A percentile compares a stretch with the other conserved stretches of the same genome.
Conservation (phyloP, 2,888 invertebrate species). For the Notodonta ziczac region DNA sequence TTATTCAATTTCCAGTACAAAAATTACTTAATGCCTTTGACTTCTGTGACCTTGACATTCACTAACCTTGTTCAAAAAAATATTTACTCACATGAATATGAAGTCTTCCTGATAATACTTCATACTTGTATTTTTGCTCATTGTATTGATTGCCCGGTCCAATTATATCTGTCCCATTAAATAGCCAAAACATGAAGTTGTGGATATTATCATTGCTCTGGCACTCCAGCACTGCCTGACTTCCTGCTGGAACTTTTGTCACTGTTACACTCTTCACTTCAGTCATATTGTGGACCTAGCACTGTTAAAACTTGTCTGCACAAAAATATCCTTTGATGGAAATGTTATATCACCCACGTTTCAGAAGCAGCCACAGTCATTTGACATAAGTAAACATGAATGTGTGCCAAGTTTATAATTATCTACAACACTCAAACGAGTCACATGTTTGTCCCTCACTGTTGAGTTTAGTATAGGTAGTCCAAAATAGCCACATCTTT, state of each 20-base stretch:
- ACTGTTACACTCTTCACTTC: slow-evolving; percentile 61
- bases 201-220: slow-evolving; percentile 87
- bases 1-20: too few relatives aligned
- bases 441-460: slow-evolving; percentile 66
- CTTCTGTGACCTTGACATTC: background rate
- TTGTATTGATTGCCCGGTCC: slow-evolving; percentile 86
- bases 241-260: slow-evolving; percentile 84
- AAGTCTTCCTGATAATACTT: slow-evolving; percentile 87
- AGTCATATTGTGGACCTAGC: slow-evolving; percentile 40
- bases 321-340: slow-evolving; percentile 31
- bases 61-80: background rate
- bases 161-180: slow-evolving; percentile 83
- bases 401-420: slow-evolving; percentile 81
- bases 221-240: slow-evolving; percentile 85
- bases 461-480: slow-evolving; percentile 40
- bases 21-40: background rate
- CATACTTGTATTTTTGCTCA: slow-evolving; percentile 87
- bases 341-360: slow-evolving; percentile 60
- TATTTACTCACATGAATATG: slow-evolving; percentile 84
- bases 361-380: slow-evolving; percentile 41
- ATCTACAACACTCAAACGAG: slow-evolving; percentile 54
- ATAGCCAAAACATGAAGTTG: slow-evolving; percentile 88
- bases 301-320: slow-evolving; percentile 44
- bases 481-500: slow-evolving; percentile 40
- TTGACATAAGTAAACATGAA: slow-evolving; percentile 73